These are phyloP conservation scores for Hartigia nigra DNA, from an alignment of 2,888 invertebrate species.

Conservation along the genomic window DNA sequence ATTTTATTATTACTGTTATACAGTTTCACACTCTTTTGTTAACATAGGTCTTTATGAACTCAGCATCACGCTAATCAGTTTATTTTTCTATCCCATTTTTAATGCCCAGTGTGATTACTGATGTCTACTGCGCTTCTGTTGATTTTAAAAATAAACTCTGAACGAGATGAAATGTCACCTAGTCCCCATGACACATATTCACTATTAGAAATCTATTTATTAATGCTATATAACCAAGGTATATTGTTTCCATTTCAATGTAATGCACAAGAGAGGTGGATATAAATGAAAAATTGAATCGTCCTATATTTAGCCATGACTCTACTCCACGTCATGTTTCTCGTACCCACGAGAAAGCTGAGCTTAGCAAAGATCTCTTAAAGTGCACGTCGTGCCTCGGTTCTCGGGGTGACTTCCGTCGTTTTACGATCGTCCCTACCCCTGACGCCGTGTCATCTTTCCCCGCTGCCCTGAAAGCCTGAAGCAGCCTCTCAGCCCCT, in stretches of 20 bases:
- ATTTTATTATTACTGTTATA: background rate
- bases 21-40: background rate
- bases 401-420: conserved; percentile 36
- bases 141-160: background rate
- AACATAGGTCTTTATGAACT: background rate
- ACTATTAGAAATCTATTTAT: background rate
- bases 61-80: background rate
- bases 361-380: conserved; percentile 18
- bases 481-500: background rate
- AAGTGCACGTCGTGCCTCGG: conserved; percentile 21
- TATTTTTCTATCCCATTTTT: background rate
- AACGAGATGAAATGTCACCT: background rate
- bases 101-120: background rate
- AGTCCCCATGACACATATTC: background rate
- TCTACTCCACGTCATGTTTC: background rate
- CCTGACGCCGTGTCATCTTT: conserved; percentile 8
- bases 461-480: background rate
- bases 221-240: background rate
- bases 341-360: background rate
- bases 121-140: background rate
- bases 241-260: background rate
- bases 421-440: conserved; percentile 32
- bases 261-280: background rate
- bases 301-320: background rate
- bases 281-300: background rate